Evolutionary conservation across 2,888 invertebrate species (phyloP), one percentile per base, ranked within the genome.

Genomic region (Meiosimyza platycephala): DNA sequence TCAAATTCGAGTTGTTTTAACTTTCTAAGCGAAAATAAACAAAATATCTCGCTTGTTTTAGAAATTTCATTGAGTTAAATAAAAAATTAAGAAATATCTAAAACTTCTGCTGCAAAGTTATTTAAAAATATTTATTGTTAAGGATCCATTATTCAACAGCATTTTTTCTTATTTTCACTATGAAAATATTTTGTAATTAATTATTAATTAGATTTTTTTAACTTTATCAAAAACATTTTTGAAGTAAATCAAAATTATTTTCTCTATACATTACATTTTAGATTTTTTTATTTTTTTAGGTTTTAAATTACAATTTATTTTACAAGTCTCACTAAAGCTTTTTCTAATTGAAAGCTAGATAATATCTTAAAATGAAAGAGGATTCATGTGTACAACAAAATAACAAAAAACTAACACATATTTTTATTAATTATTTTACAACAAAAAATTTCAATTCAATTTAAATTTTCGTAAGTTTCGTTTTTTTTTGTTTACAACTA

Each of bases 261-360:
- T 40, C 9, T 51, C 60, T 60, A 69, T 69, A 69, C 69, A 60
- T 60, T 63, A 63, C 60, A 69, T 64, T 64, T 51, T 28, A 18
- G 67, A 13, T 50, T 28, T 64, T 62, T 60, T 60, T 69, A 52
- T 50, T 66, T 75, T 71, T 74, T 72, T 74, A 4, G 50, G 40
- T 71, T 74, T 76, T 74, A 73, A 74, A 69, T 74, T 76, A 76
- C 76, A 74, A 74, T 67, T 72, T 73, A 74, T 72, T 74, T 72
- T 74, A 73, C 73, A 74, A 67, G 65, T 72, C 67, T 65, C 55
- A 68, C 52, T 64, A 72, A 69, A 64, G 48, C 52, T 68, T 40
- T 48, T 15, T 50, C 16, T 64, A 50, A n/a, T 16, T 50, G 16
- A 22, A 50, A 64, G 16, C 50, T 50, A n/a, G 28, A 50, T 28